Conservation (phyloP, 2,113 vertebrate genomes). For the Trinectes maculatus region DNA sequence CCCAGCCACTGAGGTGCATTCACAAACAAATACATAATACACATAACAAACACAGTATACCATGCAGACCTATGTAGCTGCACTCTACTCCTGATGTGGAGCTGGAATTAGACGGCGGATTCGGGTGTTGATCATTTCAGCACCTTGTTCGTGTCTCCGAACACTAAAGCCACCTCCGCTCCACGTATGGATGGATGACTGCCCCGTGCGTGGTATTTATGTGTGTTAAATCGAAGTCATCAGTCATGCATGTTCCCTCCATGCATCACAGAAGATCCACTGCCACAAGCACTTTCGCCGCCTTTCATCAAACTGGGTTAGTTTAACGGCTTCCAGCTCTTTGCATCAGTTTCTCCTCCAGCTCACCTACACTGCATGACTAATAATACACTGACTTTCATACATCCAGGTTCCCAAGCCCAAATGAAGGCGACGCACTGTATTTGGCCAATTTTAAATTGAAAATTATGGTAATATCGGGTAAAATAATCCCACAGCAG, state of each 20-base stretch:
- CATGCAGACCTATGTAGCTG: too few species aligned
- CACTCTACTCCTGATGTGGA: not conserved
- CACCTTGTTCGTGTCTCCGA: slow-evolving; percentile 8
- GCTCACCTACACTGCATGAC: slow-evolving; percentile 3
- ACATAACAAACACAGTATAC: too few species aligned
- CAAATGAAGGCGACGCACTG: not conserved
- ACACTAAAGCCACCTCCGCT: slow-evolving; percentile 24
- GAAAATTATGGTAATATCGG: not conserved
- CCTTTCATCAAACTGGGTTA: slow-evolving; percentile 20
- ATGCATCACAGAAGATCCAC: slow-evolving; percentile 16
- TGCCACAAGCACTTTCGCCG: slow-evolving; percentile 24
- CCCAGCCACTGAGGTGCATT: too few species aligned
- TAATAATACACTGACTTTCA: not conserved
- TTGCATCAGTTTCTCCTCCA: slow-evolving; percentile 22
- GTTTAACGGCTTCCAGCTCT: slow-evolving; percentile 25
- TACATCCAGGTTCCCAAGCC: not conserved
- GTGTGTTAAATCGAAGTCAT: slow-evolving; percentile 26
- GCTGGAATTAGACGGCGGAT: not conserved
- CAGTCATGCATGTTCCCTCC: slow-evolving; percentile 22
- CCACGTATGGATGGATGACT: not conserved
- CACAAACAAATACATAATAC: too few species aligned
- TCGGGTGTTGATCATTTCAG: not conserved
- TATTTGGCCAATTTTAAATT: not conserved
- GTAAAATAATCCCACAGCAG: slow-evolving; percentile 1
- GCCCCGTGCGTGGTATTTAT: not conserved